These are phyloP conservation scores for Temnothorax curvispinosus DNA, from an alignment of 1,140 invertebrate genomes.

Conservation along the genomic window DNA sequence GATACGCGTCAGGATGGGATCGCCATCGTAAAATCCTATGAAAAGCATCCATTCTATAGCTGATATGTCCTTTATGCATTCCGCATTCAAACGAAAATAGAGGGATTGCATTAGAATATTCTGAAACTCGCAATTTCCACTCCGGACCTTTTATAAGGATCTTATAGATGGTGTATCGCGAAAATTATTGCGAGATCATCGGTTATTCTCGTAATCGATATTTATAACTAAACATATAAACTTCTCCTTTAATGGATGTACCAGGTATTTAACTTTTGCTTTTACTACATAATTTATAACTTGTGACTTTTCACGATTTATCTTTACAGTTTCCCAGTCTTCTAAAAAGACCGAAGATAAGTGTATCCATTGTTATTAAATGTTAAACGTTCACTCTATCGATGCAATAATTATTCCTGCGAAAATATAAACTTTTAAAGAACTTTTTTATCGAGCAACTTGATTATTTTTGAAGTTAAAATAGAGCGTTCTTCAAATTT, in stretches of 20 bases:
- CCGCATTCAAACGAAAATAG: slow-evolving; percentile 2
- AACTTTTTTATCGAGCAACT: not conserved
- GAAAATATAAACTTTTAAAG: not conserved
- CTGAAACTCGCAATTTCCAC: not conserved
- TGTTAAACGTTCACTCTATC: not conserved
- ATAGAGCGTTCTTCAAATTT: not conserved
- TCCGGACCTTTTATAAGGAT: not conserved
- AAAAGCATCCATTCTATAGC: not conserved
- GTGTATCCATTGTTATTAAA: not conserved
- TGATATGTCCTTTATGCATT: not conserved
- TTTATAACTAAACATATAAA: slow-evolving; percentile 21
- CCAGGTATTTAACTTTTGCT: not conserved
- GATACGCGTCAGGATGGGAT: not conserved
- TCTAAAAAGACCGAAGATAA: not conserved
- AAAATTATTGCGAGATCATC: not conserved
- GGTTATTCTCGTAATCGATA: not conserved
- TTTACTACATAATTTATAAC: not conserved
- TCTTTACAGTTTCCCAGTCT: slow-evolving; percentile 10
- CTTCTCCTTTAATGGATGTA: not conserved
- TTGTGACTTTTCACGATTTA: slow-evolving; percentile 10
- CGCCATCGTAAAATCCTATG: not conserved
- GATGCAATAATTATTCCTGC: slow-evolving; percentile 9
- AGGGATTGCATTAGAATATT: not conserved
- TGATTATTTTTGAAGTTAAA: not conserved
- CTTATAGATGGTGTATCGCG: not conserved